These are phyloP conservation scores for Acanthochromis polyacanthus DNA, from an alignment of 2,113 vertebrate genomes.

Conservation along the genomic window DNA sequence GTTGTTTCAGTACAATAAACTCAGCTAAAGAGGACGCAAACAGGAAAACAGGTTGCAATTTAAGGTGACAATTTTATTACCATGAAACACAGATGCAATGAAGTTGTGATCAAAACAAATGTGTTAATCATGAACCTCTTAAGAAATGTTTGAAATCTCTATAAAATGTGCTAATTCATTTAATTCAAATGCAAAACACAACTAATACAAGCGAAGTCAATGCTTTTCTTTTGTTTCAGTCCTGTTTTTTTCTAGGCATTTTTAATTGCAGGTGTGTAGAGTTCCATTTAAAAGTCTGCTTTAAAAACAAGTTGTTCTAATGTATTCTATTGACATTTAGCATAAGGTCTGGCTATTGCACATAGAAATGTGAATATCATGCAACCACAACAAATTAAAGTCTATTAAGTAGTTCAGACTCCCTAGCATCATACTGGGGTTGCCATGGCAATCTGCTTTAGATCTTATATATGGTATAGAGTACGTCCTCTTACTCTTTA, in stretches of 20 bases:
- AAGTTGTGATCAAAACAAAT: not conserved
- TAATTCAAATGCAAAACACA: not conserved
- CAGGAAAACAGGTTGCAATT: not conserved
- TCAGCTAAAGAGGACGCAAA: no score
- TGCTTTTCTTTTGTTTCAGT: not conserved
- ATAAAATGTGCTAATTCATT: not conserved
- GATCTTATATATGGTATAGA: constrained; percentile 37
- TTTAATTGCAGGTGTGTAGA: not conserved
- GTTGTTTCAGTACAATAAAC: not conserved
- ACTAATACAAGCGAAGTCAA: not conserved
- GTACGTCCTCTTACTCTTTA: constrained; percentile 22
- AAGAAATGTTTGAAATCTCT: not conserved
- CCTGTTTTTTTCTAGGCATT: no score
- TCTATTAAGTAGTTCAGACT: constrained; percentile 22
- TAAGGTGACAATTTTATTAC: not conserved
- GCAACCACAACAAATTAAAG: constrained; percentile 20
- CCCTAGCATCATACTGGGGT: constrained; percentile 24
- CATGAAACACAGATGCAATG: not conserved
- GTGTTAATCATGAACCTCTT: not conserved
- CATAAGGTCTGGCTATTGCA: constrained; percentile 10
- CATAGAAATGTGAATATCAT: constrained; percentile 16
- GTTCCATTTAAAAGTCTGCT: not conserved
- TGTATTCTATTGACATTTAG: constrained; percentile 21
- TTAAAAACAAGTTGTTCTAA: constrained; percentile 7
- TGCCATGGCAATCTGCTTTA: constrained; percentile 39